Base-by-base conservation (phyloP, 2,113 vertebrate species). In the Prinia subflava region DNA sequence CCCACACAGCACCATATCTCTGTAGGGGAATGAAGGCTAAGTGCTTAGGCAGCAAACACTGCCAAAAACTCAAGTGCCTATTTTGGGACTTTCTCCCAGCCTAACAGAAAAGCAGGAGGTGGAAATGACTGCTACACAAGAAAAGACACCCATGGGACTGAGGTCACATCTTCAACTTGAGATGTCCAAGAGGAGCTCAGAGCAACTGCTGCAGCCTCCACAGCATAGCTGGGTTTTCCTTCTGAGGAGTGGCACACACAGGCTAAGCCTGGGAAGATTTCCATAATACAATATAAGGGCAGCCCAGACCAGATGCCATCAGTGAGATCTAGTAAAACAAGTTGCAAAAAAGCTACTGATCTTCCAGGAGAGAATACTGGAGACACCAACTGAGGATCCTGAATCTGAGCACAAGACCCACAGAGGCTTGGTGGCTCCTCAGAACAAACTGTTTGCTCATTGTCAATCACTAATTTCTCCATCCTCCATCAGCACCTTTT, bases 91-190 rank as follows among this genome's bases (percentile, higher is more conserved):
- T 92, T 93, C 28, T 92, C 49, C 10, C 35, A 92, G 50, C 7
- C 47, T 62, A 83, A 80, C 21, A 94, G 50, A 88, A 69, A 83
- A 86, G 59, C 59, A 77, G 55, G 55, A 94, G 90, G 70, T 86
- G 13, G 63, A 89, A 90, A 86, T 39, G 50, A 88, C 71, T 88
- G 50, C 50, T 67, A 59, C 47, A 67, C 30, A 75, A 89, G 56
- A 49, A 67, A 81, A 87, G 52, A 78, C 6, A 91, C 47, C 11
- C 39, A 75, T 50, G 62, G 60, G 73, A 96, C 76, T 83, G 76
- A 90, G 60, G 52, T 90, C 68, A 81, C 79, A 83, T 80, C 82
- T 93, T 93, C 60, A 77, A 57, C 33, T 16, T 69, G 22, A 80
- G 6, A 83, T 22, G 28, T 59, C 59, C 50, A 65, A 55, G 88